Base-by-base conservation (phyloP, 2,797 vertebrate species). In the Sebastes itinus region DNA sequence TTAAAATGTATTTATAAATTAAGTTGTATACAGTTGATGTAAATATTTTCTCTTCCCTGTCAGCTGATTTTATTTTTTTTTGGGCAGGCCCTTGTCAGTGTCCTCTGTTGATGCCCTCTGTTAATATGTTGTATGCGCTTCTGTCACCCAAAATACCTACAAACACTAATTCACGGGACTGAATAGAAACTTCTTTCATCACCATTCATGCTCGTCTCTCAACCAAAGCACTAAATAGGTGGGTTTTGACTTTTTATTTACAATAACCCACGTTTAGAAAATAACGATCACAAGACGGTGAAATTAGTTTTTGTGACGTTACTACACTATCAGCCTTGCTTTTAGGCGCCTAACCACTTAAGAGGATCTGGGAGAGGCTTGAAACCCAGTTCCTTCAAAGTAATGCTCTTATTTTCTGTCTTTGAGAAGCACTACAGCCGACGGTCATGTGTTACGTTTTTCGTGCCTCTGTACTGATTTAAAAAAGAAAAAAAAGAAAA, bases 1-100 rank as follows among this genome's bases (percentile, higher is more conserved):
- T 89, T 96, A 94, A 96, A 95, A 94, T 96, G 94, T 98, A 98
- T 98, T 97, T 98, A 98, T 98, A 95, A 97, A 96, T 96, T 95
- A 95, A 94, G 91, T 95, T 96, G 92, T 97, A 93, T 94, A 97
- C 88, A 96, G 95, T 94, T 81, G 78, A 92, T 98, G 96, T 97
- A 97, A 96, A 97, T 97, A 95, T 80, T 82, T 90, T 92, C 83
- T 87, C 85, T 91, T 83, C 91, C 89, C 65, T 91, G 63, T 92
- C 81, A 82, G 85, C 87, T 85, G 94, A 91, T 91, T 82, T 46
- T 88, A 33, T 83, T 89, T 49, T 86, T 92, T 82, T 46, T 56
- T 4, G 96, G 96, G 96, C 96, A 95, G 96, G 96, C 92, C 96
- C 95, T 97, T 72, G 92, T 96, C 74, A 56, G 77, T 90, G 84